Evolutionary conservation across 2,113 vertebrate species (phyloP).

Genomic region (Macquaria ambigua): DNA sequence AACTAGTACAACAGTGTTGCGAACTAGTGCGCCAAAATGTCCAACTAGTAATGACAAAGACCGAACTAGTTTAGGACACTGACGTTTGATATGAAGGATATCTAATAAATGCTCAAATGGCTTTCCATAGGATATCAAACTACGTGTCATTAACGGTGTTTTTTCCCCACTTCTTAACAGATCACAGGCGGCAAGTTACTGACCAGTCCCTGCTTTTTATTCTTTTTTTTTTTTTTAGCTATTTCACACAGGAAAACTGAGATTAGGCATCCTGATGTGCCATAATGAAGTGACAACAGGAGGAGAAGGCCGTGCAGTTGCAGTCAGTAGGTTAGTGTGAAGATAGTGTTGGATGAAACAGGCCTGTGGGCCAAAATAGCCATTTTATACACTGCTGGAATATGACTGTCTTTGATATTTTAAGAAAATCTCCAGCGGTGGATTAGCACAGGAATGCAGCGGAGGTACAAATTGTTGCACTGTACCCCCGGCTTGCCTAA

Average conservation of each 20-base stretch:
- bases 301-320: constrained; percentile 49
- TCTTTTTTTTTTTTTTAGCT: background rate
- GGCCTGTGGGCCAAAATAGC: background rate
- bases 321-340: constrained; percentile 3
- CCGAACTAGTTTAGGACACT: too few relatives aligned
- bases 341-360: background rate
- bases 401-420: background rate
- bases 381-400: background rate
- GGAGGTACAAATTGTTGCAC: constrained; percentile 49
- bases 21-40: too few relatives aligned
- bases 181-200: constrained; percentile 41
- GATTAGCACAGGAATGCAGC: constrained; percentile 31
- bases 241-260: background rate
- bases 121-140: constrained; percentile 81
- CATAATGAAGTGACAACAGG: constrained; percentile 29
- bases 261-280: constrained; percentile 48
- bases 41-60: too few relatives aligned
- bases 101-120: too few relatives aligned
- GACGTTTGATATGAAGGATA: too few relatives aligned
- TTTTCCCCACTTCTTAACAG: constrained; percentile 29
- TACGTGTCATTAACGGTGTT: constrained; percentile 73
- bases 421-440: background rate
- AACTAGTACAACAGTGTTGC: too few relatives aligned
- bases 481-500: constrained; percentile 60
- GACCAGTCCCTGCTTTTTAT: background rate